Percentiles rank a stretch among this genome's conserved stretches.
Conservation (phyloP, 2,797 vertebrate genomes). For the Lerista edwardsae region DNA sequence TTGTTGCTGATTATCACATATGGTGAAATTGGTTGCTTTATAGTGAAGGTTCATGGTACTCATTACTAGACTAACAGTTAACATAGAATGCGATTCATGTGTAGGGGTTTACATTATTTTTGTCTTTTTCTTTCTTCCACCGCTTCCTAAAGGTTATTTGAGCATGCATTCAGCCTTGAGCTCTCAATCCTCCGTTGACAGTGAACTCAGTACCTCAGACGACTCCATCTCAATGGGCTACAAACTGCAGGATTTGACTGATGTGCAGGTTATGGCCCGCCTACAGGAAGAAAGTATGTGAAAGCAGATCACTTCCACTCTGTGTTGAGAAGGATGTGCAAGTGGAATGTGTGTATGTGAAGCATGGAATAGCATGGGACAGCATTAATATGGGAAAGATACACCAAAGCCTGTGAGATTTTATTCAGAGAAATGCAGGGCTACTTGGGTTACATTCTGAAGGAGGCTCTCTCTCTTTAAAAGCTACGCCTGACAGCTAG, state of each 20-base stretch:
- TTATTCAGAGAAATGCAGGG: neutral
- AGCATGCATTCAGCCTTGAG: constrained; percentile 86
- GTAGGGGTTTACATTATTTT: neutral
- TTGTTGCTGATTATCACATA: neutral
- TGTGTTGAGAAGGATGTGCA: neutral
- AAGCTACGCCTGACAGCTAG: neutral
- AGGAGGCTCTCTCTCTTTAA: neutral
- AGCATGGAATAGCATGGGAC: too few species aligned
- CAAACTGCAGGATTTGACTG: constrained; percentile 92
- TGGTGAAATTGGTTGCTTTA: neutral
- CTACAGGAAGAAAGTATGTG: constrained; percentile 92
- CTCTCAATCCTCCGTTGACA: constrained; percentile 93
- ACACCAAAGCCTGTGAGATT: too few species aligned
- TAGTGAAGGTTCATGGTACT: neutral
- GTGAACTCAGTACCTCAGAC: constrained; percentile 91
- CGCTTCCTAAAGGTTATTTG: constrained; percentile 75
- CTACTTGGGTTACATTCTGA: neutral
- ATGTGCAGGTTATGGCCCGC: constrained; percentile 95
- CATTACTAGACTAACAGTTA: neutral
- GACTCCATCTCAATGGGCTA: constrained; percentile 97
- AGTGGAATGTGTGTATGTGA: neutral
- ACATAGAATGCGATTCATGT: rapidly evolving
- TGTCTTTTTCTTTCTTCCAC: neutral
- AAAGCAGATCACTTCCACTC: neutral
- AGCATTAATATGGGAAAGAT: neutral